Base-by-base conservation (phyloP, 2,888 invertebrate species). In the Agrochola lychnidis region DNA sequence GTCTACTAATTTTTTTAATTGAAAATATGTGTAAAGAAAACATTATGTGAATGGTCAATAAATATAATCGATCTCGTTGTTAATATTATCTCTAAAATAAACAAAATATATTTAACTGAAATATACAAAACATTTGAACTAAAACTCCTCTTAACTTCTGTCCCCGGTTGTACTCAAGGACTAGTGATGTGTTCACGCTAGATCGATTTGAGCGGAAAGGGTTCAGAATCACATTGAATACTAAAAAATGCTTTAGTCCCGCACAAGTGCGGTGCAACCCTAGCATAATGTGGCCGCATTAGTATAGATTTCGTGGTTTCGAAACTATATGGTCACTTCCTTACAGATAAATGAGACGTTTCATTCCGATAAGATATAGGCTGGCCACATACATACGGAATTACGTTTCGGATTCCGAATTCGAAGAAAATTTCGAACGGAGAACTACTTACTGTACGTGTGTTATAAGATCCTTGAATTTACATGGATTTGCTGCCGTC, bases 181-280 rank as follows among this genome's bases (percentile, higher is more conserved):
- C 89, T 88, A 90, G 85, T 87, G 87, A 91, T 90, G 91, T 89
- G 90, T 92, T 93, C 92, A 94, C 91, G 93, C 89, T 82, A 90
- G 91, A 94, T 94, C 93, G 89, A 94, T 94, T 94, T 91, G 80
- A 90, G 89, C 91, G 90, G 85, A 89, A 92, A 91, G 90, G 90
- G 87, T 87, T 89, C 81, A 81, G 62, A 78, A 83, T 86, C 80
- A 81, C 84, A 76, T 63, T 71, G 61, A 70, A 79, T 75, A 82
- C 85, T 82, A 88, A 87, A 87, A 88, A 91, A 90, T 86, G 84
- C 84, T 89, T 89, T 92, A 85, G 91, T 89, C 89, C 88, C 90
- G 89, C 89, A 84, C 90, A 88, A 85, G 85, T 76, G 76, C 74
- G 77, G 84, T 67, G 69, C 81, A 84, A 84, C 86, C 88, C 89